These are phyloP conservation scores for Cantharis rufa DNA, from an alignment of 2,888 invertebrate species.

Conservation along the genomic window DNA sequence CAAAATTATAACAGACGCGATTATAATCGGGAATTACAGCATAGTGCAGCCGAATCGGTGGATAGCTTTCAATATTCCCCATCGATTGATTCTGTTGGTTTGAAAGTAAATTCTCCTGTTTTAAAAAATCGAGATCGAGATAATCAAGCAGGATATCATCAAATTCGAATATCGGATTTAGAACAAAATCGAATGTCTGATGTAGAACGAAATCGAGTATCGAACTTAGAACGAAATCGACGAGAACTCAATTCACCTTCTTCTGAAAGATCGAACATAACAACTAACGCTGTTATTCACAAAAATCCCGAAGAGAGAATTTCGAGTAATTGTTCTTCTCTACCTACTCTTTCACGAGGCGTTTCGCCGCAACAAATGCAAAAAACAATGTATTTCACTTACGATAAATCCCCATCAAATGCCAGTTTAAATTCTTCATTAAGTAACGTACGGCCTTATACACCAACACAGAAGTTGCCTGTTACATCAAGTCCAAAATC, in stretches of 20 bases:
- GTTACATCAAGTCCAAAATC: conserved; percentile 36
- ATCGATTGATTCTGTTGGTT: conserved; percentile 13
- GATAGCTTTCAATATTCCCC: neutral
- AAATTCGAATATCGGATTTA: neutral
- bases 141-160: neutral
- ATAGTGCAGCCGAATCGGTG: neutral
- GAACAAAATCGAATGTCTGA: neutral
- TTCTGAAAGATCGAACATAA: conserved; percentile 27
- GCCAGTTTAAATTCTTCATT: conserved; percentile 6
- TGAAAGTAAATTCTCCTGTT: conserved; percentile 22
- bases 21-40: neutral
- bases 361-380: neutral
- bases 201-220: neutral
- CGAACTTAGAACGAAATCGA: conserved; percentile 37
- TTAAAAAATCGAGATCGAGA: neutral
- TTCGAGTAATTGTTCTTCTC: neutral
- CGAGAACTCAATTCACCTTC: conserved; percentile 34
- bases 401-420: conserved; percentile 7
- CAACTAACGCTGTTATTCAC: conserved; percentile 45
- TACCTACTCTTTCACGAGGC: neutral
- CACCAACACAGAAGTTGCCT: conserved; percentile 2
- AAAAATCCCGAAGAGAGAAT: conserved; percentile 33
- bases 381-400: neutral
- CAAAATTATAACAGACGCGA: neutral
- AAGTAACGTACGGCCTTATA: conserved; percentile 4